phyloP scores from a whole-genome alignment of 2,797 vertebrate species.

The Spatula versicolor region DNA sequence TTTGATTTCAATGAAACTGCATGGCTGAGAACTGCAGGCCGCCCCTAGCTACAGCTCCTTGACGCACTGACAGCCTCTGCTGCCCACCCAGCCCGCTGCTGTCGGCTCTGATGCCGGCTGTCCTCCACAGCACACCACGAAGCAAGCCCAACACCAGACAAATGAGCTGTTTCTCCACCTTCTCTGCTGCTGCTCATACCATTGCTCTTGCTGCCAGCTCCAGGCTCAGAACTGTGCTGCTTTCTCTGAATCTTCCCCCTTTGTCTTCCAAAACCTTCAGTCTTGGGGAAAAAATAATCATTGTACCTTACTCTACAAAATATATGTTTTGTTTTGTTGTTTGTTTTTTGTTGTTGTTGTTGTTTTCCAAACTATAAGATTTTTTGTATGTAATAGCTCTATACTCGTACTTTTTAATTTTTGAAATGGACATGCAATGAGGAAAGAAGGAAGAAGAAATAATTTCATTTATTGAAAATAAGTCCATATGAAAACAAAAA shows the following conservation, averaged over 20 bases:
- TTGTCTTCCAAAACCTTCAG: neutral
- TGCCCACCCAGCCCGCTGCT: neutral
- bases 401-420: neutral
- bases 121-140: neutral
- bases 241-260: neutral
- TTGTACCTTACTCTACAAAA: neutral
- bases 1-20: neutral
- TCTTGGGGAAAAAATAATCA: no score
- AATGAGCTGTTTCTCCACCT: neutral
- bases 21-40: neutral
- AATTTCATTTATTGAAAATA: neutral
- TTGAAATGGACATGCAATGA: accelerated
- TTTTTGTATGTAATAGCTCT: neutral
- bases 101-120: neutral
- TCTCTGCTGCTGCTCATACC: neutral
- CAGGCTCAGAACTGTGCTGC: neutral
- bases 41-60: neutral
- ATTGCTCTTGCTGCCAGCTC: neutral
- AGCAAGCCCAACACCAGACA: neutral
- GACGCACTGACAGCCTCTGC: accelerated
- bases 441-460: neutral
- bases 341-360: neutral
- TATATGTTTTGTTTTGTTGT: neutral
- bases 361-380: neutral
- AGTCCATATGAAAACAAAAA: neutral